A percentile compares a stretch with the other conserved stretches of the same genome.
phyloP scores from a whole-genome alignment of 1,140 invertebrate genomes.

The Aphelenchoides besseyi region DNA sequence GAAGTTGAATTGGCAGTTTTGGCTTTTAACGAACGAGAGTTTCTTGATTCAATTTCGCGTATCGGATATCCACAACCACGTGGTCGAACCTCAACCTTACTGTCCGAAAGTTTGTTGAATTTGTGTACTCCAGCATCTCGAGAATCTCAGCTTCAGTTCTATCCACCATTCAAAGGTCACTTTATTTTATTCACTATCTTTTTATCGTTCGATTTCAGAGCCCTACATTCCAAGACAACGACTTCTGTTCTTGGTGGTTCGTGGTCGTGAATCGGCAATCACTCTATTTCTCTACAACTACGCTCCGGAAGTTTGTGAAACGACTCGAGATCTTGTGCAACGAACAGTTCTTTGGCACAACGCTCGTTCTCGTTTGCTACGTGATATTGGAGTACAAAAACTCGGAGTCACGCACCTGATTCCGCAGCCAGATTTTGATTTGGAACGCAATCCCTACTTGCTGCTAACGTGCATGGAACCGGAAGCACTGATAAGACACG shows the following conservation, averaged over 20 bases:
- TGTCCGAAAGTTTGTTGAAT: background rate
- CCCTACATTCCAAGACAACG: conserved; percentile 49
- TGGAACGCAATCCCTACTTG: conserved; percentile 41
- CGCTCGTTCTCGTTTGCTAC: conserved; percentile 40
- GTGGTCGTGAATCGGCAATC: conserved; percentile 30
- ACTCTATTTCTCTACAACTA: conserved; percentile 51
- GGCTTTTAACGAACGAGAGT: conserved; percentile 36
- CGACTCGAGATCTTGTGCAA: conserved; percentile 32
- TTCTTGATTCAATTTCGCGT: background rate
- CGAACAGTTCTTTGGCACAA: conserved; percentile 50
- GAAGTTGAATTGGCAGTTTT: conserved; percentile 32
- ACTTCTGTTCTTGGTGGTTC: conserved; percentile 33
- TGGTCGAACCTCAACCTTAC: background rate
- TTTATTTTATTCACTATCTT: conserved; percentile 38
- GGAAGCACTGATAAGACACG: conserved; percentile 41
- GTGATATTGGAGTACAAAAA: conserved; percentile 57
- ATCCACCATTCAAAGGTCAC: conserved; percentile 4
- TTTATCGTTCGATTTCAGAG: conserved; percentile 29
- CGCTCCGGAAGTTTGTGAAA: conserved; percentile 30
- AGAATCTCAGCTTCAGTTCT: background rate
- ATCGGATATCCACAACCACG: background rate
- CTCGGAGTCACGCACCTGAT: conserved; percentile 54
- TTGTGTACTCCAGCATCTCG: background rate
- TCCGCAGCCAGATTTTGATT: conserved; percentile 33
- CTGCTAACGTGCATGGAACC: conserved; percentile 49